Conservation (phyloP, 1,140 invertebrate species). For the Drosophila parvula region DNA sequence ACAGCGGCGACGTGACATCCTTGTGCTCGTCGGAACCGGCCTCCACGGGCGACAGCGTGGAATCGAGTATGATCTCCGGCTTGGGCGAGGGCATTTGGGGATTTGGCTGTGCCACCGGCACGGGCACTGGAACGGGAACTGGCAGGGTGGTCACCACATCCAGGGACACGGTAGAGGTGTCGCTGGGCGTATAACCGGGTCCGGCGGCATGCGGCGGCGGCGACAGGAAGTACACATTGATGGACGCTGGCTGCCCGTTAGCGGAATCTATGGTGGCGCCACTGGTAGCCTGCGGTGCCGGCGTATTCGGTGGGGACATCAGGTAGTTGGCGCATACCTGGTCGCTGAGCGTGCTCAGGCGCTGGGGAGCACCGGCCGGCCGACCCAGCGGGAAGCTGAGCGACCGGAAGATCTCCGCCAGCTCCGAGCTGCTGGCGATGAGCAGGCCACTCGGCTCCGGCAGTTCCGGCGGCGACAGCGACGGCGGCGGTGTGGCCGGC, state of each 20-base stretch:
- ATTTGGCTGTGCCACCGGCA: conserved; percentile 12
- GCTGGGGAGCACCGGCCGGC: conserved; percentile 53
- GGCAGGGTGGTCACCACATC: conserved; percentile 76
- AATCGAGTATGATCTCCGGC: conserved; percentile 83
- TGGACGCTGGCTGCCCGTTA: conserved; percentile 58
- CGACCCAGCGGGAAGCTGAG: conserved; percentile 75
- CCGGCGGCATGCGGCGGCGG: conserved; percentile 72
- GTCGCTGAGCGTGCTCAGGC: conserved; percentile 80
- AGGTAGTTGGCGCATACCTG: conserved; percentile 77
- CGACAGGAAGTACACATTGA: conserved; percentile 83
- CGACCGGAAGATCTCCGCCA: conserved; percentile 80
- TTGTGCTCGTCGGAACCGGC: conserved; percentile 57
- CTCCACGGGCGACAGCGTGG: conserved; percentile 78
- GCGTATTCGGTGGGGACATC: conserved; percentile 83
- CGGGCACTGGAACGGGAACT: conserved; percentile 48
- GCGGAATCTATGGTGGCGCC: conserved; percentile 27
- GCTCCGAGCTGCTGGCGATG: conserved; percentile 71
- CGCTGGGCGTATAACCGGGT: conserved; percentile 65
- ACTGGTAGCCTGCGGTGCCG: conserved; percentile 30
- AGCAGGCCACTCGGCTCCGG: conserved; percentile 70
- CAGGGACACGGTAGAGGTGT: conserved; percentile 78
- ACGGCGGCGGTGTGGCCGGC: conserved; percentile 77
- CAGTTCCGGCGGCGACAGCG: conserved; percentile 72
- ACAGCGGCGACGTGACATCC: conserved; percentile 76
- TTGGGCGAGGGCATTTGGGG: conserved; percentile 55